Evolutionary conservation across 2,888 invertebrate species (phyloP).

Genomic region (Embidobia sp.): DNA sequence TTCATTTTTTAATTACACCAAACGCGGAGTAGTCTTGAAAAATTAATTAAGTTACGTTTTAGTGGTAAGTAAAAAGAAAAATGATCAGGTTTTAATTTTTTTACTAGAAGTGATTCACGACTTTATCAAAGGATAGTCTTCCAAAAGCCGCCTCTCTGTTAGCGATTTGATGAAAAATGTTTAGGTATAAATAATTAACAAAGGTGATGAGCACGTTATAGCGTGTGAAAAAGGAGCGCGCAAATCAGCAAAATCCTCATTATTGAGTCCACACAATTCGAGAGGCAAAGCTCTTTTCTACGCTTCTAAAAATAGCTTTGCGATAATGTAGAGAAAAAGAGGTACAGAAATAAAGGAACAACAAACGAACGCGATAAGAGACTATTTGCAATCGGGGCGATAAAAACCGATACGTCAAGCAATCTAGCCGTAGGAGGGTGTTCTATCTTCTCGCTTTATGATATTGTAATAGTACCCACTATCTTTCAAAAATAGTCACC

Average conservation of each 20-base stretch:
- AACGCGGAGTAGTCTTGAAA: too few relatives aligned
- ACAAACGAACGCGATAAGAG: constrained; percentile 37
- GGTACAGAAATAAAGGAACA: constrained; percentile 14
- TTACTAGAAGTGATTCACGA: too few relatives aligned
- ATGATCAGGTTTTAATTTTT: too few relatives aligned
- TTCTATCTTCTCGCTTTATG: constrained; percentile 16
- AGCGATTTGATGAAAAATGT: too few relatives aligned
- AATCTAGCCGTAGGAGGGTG: background rate
- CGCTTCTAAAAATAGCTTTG: constrained; percentile 25
- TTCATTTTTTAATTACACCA: too few relatives aligned
- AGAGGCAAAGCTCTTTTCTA: constrained; percentile 19
- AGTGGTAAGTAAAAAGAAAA: too few relatives aligned
- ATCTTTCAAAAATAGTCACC: background rate
- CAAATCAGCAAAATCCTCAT: constrained; percentile 28
- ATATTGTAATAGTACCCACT: constrained; percentile 9
- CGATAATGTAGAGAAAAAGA: constrained; percentile 13
- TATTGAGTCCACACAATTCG: constrained; percentile 34
- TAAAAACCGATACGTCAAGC: constrained; percentile 31
- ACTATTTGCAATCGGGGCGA: constrained; percentile 20
- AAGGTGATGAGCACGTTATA: too few relatives aligned
- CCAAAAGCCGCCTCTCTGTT: too few relatives aligned
- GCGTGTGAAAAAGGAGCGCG: constrained; percentile 1
- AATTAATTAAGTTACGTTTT: too few relatives aligned
- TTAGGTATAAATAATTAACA: too few relatives aligned
- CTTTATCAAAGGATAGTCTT: too few relatives aligned